Evolutionary conservation across 2,113 vertebrate species (phyloP).

Genomic region (rat (Rattus norvegicus)): GRCr8 NC_086020.1:152230501-152231000

Average conservation of each 20-base stretch:
- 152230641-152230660: constrained; percentile 59
- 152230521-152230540: constrained; percentile 33
- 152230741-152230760: constrained; percentile 62
- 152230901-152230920: constrained; percentile 62
- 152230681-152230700: constrained; percentile 64
- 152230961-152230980: constrained; percentile 31
- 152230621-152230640: constrained; percentile 48
- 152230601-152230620: constrained; percentile 67
- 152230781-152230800: constrained; percentile 21
- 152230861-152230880: constrained; percentile 55
- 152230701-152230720: constrained; percentile 66
- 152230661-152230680: constrained; percentile 54
- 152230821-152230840: constrained; percentile 47
- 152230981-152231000: neutral
- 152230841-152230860: constrained; percentile 24
- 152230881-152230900: constrained; percentile 52
- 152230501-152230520: constrained; percentile 44
- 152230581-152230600: constrained; percentile 37
- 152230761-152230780: constrained; percentile 51
- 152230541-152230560: constrained; percentile 46
- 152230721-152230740: constrained; percentile 29
- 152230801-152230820: constrained; percentile 50
- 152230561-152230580: constrained; percentile 48
- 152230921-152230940: constrained; percentile 41
- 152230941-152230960: constrained; percentile 34